Evolutionary conservation across 2,797 vertebrate genomes (phyloP), one percentile per base, ranked within the genome.

Genomic region (Lepus townsendii): DNA sequence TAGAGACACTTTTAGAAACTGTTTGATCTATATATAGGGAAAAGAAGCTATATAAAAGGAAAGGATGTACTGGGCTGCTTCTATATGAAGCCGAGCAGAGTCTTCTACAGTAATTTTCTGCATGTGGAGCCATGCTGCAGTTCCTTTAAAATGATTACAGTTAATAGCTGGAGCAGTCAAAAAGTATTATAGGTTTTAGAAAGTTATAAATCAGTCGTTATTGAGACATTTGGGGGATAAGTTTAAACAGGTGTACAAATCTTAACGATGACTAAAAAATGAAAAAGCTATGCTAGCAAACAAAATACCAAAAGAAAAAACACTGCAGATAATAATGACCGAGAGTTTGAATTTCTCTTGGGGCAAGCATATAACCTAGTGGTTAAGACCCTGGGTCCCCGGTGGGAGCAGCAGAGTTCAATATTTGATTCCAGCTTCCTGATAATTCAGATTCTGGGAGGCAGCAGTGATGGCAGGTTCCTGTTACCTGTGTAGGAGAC

Each of bases 11-110:
- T 97, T 86, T 83, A 88, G 96, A 95, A 97, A 95, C 54, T 42
- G 88, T 96, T 97, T 96, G 92, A 92, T 97, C 96, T 97, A 97
- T 95, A 96, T 92, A 93, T 94, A 95, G 96, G 32, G 24, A 62
- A 91, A 86, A 83, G 60, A 80, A 95, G 84, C 73, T 94, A 92
- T 88, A 91, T 85, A 95, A 96, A 96, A 94, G 60, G 78, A 91
- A 88, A 93, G 94, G 89, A 96, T 97, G 88, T 83, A 85, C 93
- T 92, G 62, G 20, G 84, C 92, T 84, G 27, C 42, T 95, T 95
- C 94, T 93, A 62, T 79, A 93, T 76, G 95, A 94, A 84, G 83
- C 32, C 47, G n/a, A 75, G 69, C 22, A 62, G 78, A 93, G n/a
- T 57, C 83, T 97, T 95, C 87, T 89, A 79, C 32, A 72, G 83